Evolutionary conservation across 2,888 invertebrate species (phyloP), one percentile per base, ranked within the genome.

Genomic region (Synanthedon andrenaeformis): DNA sequence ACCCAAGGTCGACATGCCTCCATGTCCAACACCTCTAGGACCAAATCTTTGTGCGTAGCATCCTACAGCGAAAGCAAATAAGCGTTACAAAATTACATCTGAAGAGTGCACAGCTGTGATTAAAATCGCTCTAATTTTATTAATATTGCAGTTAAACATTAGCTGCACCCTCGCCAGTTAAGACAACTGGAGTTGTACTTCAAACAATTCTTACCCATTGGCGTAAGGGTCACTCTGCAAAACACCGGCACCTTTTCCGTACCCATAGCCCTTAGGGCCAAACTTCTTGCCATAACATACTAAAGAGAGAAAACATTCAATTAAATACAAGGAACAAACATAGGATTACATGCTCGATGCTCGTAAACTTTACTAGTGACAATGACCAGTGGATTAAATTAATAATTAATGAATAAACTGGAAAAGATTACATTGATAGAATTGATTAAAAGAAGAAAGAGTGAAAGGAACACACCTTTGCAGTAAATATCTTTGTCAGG

Each of bases 41-140:
- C 97, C 97, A 90, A 93, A 97, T 90, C 93, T 95, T 89, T 96
- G 94, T 79, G 96, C 96, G 91, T 98, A 97, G 91, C 97, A 98
- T 89, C 95, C 95, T 95, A 84, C 76, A 82, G 82, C 82, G 81
- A 77, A 83, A 82, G 82, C 82, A 83, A 77, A 79, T 64, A 76
- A 82, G 79, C 80, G 70, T 78, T 76, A 81, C 66, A 74, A 70
- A 59, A 59, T 57, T 62, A 62, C 69, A 74, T 72, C 79, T 74
- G 71, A 69, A 62, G 78, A 79, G 76, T 64, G 70, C 80, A 81
- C 76, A 78, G 76, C 72, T 52, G 41, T 54, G 13, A 52, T 42
- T 50, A 61, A 61, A 53, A 57, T 57, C 58, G 60, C 49, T 58
- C 42, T 53, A 54, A 49, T 52, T 23, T 23, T 59, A 51, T 58